Evolutionary conservation across 2,888 invertebrate species (phyloP).

Genomic region (Sialis fuliginosa): DNA sequence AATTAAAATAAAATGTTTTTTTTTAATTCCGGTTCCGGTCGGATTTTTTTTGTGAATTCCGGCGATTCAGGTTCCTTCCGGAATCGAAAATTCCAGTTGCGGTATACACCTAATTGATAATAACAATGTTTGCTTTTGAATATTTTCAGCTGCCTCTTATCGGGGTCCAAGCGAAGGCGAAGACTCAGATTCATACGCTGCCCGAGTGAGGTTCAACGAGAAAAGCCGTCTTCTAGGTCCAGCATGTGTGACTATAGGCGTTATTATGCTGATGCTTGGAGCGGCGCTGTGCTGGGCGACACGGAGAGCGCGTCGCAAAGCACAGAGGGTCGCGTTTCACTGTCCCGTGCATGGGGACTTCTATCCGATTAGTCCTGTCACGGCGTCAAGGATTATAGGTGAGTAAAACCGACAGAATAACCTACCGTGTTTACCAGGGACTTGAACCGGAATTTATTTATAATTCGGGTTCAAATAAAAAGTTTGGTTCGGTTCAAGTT

Average conservation of each 20-base stretch:
- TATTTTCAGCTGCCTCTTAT: constrained; percentile 47
- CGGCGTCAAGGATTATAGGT: constrained; percentile 22
- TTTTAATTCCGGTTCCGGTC: no score
- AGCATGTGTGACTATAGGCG: constrained; percentile 55
- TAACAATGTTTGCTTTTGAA: constrained; percentile 3
- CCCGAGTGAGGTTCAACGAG: constrained; percentile 53
- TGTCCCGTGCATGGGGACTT: constrained; percentile 65
- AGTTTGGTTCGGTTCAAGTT: no score
- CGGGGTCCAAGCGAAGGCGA: constrained; percentile 55
- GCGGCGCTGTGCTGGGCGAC: constrained; percentile 47
- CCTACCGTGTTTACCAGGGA: no score
- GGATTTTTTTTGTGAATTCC: no score
- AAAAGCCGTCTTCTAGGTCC: constrained; percentile 56
- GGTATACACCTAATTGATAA: background rate
- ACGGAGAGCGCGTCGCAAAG: constrained; percentile 43
- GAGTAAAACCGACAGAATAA: no score
- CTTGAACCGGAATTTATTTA: no score
- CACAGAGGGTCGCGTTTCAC: constrained; percentile 54
- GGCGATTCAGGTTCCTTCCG: no score
- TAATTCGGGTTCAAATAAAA: no score
- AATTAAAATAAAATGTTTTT: no score
- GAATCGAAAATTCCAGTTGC: no score
- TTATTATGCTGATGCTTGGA: constrained; percentile 49
- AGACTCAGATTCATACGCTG: constrained; percentile 51
- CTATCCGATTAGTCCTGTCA: constrained; percentile 52